Conservation (phyloP, 2,888 invertebrate genomes). For the Watsonalla binaria region DNA sequence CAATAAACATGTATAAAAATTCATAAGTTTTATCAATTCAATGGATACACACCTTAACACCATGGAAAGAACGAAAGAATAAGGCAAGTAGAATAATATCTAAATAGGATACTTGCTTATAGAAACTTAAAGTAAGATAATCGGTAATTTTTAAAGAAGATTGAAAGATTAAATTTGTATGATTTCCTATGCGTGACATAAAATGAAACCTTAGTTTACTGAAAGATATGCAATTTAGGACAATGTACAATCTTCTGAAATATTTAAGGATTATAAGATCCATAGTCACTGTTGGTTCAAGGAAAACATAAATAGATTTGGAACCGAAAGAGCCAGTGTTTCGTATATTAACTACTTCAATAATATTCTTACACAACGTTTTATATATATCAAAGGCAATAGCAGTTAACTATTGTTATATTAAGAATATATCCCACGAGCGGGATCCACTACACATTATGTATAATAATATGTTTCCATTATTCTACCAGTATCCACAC, state of each 20-base stretch:
- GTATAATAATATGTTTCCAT: slow-evolving; percentile 21
- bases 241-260: no score
- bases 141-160: no score
- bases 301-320: not conserved
- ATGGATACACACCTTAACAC: not conserved
- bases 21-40: slow-evolving; percentile 1
- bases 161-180: no score
- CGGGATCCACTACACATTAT: slow-evolving; percentile 35
- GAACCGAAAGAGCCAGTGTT: not conserved
- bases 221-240: no score
- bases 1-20: slow-evolving; percentile 15
- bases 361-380: not conserved
- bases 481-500: slow-evolving; percentile 27
- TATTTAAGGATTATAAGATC: no score
- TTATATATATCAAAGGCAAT: slow-evolving; percentile 20
- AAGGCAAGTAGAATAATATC: not conserved
- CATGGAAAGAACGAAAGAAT: not conserved
- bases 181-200: no score
- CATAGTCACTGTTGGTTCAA: no score
- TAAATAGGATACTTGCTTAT: not conserved
- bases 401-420: slow-evolving; percentile 22
- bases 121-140: no score
- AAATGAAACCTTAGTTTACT: no score
- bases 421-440: slow-evolving; percentile 31
- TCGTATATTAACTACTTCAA: not conserved